Percentiles rank a stretch among this genome's conserved stretches.
phyloP scores from a whole-genome alignment of 2,797 vertebrate genomes.

The Halcyon leucocephala region DNA sequence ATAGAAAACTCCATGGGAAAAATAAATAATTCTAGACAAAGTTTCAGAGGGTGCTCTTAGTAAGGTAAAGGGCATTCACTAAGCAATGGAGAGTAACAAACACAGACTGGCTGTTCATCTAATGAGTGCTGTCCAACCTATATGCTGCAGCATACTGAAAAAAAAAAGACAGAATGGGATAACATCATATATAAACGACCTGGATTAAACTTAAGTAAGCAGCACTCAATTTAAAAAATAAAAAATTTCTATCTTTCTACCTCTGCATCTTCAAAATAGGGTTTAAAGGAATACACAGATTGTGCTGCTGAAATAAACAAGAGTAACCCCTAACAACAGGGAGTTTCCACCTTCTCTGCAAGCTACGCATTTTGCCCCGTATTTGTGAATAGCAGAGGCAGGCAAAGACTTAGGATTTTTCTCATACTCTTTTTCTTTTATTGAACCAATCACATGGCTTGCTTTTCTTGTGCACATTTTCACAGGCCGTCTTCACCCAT shows the following conservation, averaged over 20 bases:
- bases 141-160: background rate
- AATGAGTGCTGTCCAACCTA: background rate
- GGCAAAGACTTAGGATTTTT: background rate
- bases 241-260: background rate
- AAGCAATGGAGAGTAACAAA: background rate
- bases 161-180: background rate
- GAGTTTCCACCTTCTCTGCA: background rate
- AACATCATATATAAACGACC: background rate
- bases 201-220: background rate
- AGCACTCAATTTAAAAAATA: background rate
- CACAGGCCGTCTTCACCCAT: background rate
- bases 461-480: background rate
- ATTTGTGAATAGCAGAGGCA: background rate
- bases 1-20: background rate
- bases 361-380: background rate
- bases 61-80: background rate
- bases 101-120: background rate
- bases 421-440: background rate
- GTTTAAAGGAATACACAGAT: background rate
- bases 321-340: background rate
- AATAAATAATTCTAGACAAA: constrained; percentile 1
- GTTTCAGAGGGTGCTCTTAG: background rate
- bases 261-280: background rate
- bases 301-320: background rate
- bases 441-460: background rate